A percentile compares a stretch with the other conserved stretches of the same genome.
These are phyloP conservation scores for Eupithecia dodoneata DNA, from an alignment of 2,888 invertebrate genomes.

Conservation along the genomic window DNA sequence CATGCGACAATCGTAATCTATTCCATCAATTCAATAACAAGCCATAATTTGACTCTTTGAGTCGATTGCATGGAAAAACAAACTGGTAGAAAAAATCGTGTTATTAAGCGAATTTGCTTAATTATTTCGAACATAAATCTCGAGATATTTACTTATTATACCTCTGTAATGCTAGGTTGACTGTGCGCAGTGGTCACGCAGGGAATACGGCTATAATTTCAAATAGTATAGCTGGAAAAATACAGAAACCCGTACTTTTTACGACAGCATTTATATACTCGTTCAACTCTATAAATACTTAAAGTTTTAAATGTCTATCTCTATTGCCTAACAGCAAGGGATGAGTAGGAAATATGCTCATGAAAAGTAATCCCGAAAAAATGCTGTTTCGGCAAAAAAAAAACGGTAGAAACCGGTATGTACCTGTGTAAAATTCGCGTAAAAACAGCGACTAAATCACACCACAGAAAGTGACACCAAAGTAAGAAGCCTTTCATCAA, in stretches of 20 bases:
- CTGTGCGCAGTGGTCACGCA: conserved; percentile 66
- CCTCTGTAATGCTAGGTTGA: conserved; percentile 71
- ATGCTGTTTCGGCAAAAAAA: background rate
- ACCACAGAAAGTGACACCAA: background rate
- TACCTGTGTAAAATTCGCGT: background rate
- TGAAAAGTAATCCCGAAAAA: background rate
- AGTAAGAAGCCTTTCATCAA: background rate
- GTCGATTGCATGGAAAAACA: conserved; percentile 50
- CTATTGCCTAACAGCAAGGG: background rate
- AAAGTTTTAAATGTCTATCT: background rate
- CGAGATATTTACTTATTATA: conserved; percentile 72
- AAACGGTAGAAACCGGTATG: background rate
- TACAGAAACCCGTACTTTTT: conserved; percentile 45
- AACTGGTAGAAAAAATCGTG: conserved; percentile 54
- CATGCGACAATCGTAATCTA: conserved; percentile 32
- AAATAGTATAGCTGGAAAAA: conserved; percentile 56
- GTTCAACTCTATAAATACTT: conserved; percentile 18
- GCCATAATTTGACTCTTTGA: conserved; percentile 35
- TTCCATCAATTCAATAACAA: conserved; percentile 44
- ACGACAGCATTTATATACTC: conserved; percentile 28
- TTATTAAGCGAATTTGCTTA: conserved; percentile 62
- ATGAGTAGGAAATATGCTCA: background rate
- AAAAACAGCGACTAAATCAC: background rate
- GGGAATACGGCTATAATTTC: conserved; percentile 57
- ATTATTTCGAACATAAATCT: conserved; percentile 76